Conservation (phyloP, 2,888 invertebrate species). For the Cyclophora albipunctata region DNA sequence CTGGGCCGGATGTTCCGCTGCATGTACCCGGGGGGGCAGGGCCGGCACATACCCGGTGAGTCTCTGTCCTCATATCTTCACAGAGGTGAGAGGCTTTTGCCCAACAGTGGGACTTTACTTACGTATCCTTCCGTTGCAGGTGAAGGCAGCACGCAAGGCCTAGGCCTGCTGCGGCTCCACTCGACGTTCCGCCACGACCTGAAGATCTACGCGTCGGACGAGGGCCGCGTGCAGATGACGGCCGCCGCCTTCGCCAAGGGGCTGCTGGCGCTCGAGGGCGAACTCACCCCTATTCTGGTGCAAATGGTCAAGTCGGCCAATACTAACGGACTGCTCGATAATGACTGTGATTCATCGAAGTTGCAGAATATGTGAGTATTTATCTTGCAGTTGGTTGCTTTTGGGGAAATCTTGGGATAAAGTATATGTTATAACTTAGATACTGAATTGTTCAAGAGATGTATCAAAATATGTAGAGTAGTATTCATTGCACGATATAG, state of each 20-base stretch:
- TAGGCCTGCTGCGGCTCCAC: conserved; percentile 94
- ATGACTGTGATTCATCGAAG: conserved; percentile 97
- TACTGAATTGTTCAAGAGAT: no score
- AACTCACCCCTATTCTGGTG: conserved; percentile 97
- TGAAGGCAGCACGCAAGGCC: conserved; percentile 94
- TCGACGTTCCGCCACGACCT: conserved; percentile 99
- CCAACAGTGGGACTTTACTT: neutral
- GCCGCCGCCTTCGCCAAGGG: conserved; percentile 99
- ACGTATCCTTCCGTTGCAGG: conserved; percentile 58
- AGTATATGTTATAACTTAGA: no score
- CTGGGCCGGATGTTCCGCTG: conserved; percentile 98
- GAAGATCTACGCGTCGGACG: conserved; percentile 99
- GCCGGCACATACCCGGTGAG: conserved; percentile 86
- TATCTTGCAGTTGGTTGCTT: neutral
- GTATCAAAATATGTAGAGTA: no score
- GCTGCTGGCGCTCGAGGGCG: conserved; percentile 96
- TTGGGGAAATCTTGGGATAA: no score
- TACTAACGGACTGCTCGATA: conserved; percentile 97
- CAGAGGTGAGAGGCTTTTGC: no score
- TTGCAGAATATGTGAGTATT: conserved; percentile 92
- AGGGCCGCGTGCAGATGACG: conserved; percentile 99
- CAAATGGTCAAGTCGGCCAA: conserved; percentile 99
- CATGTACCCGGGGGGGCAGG: conserved; percentile 99
- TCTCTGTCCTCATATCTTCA: conserved; percentile 18
- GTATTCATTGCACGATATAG: no score